These are phyloP conservation scores for Isichthys henryi DNA, from an alignment of 2,113 vertebrate species.

Conservation along the genomic window DNA sequence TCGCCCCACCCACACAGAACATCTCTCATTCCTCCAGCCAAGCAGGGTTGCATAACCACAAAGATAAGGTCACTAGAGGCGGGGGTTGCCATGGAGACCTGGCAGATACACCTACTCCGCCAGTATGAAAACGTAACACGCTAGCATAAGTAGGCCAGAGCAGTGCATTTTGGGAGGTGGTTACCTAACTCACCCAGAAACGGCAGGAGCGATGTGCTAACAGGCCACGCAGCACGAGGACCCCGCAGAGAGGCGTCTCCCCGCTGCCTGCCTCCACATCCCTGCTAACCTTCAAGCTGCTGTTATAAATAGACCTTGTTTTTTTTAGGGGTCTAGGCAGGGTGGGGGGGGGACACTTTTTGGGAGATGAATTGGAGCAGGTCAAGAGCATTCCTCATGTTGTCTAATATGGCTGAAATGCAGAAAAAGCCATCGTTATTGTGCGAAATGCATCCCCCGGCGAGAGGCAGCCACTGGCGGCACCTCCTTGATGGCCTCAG, in stretches of 20 bases:
- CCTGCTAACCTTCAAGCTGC: not conserved
- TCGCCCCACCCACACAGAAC: slow-evolving; percentile 14
- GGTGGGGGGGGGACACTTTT: not conserved
- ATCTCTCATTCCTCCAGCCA: slow-evolving; percentile 19
- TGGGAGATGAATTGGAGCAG: not conserved
- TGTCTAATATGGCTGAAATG: not conserved
- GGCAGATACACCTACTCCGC: slow-evolving; percentile 53
- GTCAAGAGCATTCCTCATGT: not conserved
- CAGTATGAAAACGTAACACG: slow-evolving; percentile 43
- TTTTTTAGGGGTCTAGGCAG: not conserved
- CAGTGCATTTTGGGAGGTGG: slow-evolving; percentile 51
- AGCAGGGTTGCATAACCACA: slow-evolving; percentile 32
- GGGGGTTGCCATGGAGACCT: slow-evolving; percentile 52
- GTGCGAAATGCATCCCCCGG: not conserved
- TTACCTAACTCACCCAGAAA: slow-evolving; percentile 45
- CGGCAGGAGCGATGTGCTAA: slow-evolving; percentile 11
- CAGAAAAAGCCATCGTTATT: not conserved
- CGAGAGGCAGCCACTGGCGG: not conserved
- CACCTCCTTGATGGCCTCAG: not conserved
- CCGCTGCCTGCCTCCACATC: not conserved
- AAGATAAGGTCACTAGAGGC: slow-evolving; percentile 57
- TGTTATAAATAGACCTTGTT: slow-evolving; percentile 7
- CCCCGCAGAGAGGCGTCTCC: not conserved
- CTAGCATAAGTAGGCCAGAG: slow-evolving; percentile 54
- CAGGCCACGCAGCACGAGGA: not conserved